These are phyloP conservation scores for Sebastes glaucus DNA, from an alignment of 2,797 vertebrate species.

Conservation along the genomic window DNA sequence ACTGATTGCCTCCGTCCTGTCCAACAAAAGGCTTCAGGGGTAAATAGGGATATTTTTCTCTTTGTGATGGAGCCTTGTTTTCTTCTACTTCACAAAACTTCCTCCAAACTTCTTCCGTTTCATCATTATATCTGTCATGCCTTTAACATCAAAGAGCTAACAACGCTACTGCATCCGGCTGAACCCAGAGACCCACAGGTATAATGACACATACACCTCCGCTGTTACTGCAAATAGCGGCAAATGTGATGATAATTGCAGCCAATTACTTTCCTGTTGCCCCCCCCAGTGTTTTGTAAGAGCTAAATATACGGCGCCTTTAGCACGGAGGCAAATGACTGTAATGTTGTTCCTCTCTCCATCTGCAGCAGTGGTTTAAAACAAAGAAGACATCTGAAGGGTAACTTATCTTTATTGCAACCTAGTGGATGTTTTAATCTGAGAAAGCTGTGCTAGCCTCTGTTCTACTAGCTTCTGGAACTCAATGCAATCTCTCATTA, in stretches of 20 bases:
- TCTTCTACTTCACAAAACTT: conserved; percentile 46
- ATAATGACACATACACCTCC: conserved; percentile 53
- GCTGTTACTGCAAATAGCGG: conserved; percentile 45
- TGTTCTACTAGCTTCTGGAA: too few species aligned
- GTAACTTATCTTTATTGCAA: conserved; percentile 26
- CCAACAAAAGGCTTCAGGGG: conserved; percentile 50
- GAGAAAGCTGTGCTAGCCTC: too few species aligned
- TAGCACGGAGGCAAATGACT: background rate
- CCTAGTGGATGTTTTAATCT: conserved; percentile 4
- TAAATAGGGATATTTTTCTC: conserved; percentile 30
- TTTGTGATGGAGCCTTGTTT: conserved; percentile 31
- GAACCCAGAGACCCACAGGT: conserved; percentile 29
- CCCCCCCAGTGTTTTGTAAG: conserved; percentile 33
- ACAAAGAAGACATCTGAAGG: background rate
- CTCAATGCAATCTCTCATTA: too few species aligned
- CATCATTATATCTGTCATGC: conserved; percentile 32
- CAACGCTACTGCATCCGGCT: conserved; percentile 18
- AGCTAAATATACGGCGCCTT: conserved; percentile 28
- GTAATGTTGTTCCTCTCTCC: background rate
- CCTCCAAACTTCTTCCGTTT: conserved; percentile 17
- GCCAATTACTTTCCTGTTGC: conserved; percentile 61
- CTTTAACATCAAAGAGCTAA: conserved; percentile 35
- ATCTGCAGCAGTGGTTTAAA: conserved; percentile 2
- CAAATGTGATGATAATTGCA: conserved; percentile 69
- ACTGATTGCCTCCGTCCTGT: conserved; percentile 58